These are phyloP conservation scores for Zaprionus taronus DNA, from an alignment of 1,140 invertebrate species.

Conservation along the genomic window DNA sequence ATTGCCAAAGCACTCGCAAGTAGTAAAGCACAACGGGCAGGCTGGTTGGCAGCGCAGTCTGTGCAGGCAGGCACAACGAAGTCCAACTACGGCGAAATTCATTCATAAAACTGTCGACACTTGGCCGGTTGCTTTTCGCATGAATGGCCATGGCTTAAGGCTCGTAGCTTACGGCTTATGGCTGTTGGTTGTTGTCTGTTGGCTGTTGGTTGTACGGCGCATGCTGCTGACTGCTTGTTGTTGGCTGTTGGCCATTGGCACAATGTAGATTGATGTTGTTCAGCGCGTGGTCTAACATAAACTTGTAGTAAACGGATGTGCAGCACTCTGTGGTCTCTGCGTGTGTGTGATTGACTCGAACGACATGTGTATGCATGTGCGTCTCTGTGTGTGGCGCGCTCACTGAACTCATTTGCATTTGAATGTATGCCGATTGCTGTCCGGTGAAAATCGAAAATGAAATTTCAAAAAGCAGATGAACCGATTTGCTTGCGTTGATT, in stretches of 20 bases:
- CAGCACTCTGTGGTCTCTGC: slow-evolving; percentile 5
- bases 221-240: slow-evolving; percentile 7
- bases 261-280: slow-evolving; percentile 53
- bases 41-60: not conserved
- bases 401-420: slow-evolving; percentile 66
- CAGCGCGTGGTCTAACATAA: slow-evolving; percentile 70
- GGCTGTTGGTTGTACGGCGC: not conserved
- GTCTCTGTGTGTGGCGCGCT: slow-evolving; percentile 40
- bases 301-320: slow-evolving; percentile 67
- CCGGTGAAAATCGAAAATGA: slow-evolving; percentile 69
- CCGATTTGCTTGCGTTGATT: slow-evolving; percentile 45
- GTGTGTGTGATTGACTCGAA: not conserved
- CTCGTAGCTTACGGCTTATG: slow-evolving; percentile 52
- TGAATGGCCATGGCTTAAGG: slow-evolving; percentile 68
- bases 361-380: slow-evolving; percentile 6
- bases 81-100: slow-evolving; percentile 70
- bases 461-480: slow-evolving; percentile 59
- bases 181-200: slow-evolving; percentile 42
- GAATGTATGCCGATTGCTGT: slow-evolving; percentile 51
- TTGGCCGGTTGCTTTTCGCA: slow-evolving; percentile 70
- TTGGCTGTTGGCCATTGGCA: slow-evolving; percentile 45
- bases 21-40: slow-evolving; percentile 25
- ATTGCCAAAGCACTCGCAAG: slow-evolving; percentile 12
- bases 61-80: slow-evolving; percentile 32
- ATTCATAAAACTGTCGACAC: slow-evolving; percentile 71